Conservation (phyloP, 1,140 invertebrate species). For the Globodera ellingtonae region DNA sequence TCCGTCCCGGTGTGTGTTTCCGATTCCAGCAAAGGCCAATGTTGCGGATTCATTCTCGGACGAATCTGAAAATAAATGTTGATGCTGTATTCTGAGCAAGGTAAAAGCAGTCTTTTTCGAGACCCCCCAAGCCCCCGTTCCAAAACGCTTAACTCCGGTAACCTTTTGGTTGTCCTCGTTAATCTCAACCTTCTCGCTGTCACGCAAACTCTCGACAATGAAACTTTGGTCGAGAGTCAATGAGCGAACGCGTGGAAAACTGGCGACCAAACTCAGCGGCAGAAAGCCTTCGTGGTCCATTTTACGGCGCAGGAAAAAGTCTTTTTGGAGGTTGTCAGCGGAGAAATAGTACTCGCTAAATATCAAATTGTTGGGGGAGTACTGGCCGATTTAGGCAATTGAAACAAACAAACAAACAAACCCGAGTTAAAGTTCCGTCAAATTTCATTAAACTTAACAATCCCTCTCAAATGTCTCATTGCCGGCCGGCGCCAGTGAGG, state of each 20-base stretch:
- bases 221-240: conserved; percentile 82
- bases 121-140: no score
- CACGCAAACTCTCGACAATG: conserved; percentile 71
- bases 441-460: conserved; percentile 6
- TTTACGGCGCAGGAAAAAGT: conserved; percentile 92
- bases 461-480: no score
- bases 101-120: no score
- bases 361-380: background rate
- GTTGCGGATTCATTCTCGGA: conserved; percentile 28
- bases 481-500: no score
- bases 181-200: conserved; percentile 61
- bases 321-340: conserved; percentile 89
- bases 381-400: no score
- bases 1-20: conserved; percentile 15
- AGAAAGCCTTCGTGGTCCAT: conserved; percentile 92
- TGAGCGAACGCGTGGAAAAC: conserved; percentile 87
- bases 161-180: conserved; percentile 47
- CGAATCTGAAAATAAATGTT: conserved; percentile 37
- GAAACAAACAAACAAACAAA: no score
- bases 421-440: no score
- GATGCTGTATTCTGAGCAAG: no score
- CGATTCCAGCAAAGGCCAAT: conserved; percentile 32
- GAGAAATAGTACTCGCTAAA: conserved; percentile 98
- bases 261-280: conserved; percentile 87
- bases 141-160: no score